Conservation (phyloP, 2,797 vertebrate genomes). For the Halcyon badia region DNA sequence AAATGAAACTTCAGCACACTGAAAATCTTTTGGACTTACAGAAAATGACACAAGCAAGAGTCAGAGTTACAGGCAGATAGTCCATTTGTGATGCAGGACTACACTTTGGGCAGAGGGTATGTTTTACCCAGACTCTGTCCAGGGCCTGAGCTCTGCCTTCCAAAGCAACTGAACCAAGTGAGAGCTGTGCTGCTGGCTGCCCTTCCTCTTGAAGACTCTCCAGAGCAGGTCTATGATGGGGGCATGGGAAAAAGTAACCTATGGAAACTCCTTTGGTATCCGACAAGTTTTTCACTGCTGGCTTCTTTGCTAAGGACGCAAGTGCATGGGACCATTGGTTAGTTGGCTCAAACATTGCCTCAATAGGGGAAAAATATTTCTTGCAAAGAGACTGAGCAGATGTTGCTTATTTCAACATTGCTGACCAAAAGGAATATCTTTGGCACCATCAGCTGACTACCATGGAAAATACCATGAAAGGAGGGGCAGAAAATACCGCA, state of each 20-base stretch:
- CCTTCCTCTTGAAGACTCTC: background rate
- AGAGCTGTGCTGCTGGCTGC: background rate
- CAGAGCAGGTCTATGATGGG: background rate
- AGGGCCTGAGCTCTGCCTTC: background rate
- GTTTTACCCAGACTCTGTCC: background rate
- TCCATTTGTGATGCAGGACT: background rate
- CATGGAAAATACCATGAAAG: too few species aligned
- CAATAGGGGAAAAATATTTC: too few species aligned
- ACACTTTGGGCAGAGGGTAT: background rate
- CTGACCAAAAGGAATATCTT: too few species aligned
- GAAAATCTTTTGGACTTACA: background rate
- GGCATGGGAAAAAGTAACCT: background rate
- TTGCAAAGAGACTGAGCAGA: too few species aligned
- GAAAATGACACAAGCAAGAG: background rate
- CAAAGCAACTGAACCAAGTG: background rate
- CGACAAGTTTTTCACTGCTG: background rate
- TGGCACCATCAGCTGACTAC: too few species aligned
- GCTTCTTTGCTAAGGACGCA: background rate
- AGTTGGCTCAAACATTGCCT: too few species aligned
- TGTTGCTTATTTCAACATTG: too few species aligned
- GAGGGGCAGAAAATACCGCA: too few species aligned
- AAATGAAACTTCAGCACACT: background rate
- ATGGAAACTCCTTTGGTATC: background rate
- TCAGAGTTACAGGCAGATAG: background rate
- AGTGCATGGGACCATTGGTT: too few species aligned